Conservation (phyloP, 2,797 vertebrate species). For the Onychomys torridus region DNA sequence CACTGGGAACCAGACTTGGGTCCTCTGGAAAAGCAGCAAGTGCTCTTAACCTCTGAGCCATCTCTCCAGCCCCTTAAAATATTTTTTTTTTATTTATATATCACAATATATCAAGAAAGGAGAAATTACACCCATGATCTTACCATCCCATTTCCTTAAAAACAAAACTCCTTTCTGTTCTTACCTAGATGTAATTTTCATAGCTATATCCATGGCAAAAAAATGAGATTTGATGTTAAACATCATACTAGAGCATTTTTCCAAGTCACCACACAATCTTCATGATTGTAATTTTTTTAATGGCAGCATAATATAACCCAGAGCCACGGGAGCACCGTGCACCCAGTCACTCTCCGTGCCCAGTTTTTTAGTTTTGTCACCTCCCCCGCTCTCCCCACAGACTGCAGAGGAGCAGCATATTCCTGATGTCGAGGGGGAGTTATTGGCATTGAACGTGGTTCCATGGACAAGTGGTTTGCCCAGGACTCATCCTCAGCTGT, state of each 20-base stretch:
- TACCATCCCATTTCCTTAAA: background rate
- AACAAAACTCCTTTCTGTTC: background rate
- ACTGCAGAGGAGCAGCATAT: background rate
- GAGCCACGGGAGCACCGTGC: background rate
- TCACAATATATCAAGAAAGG: constrained; percentile 14
- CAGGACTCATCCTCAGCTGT: accelerated
- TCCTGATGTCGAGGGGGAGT: background rate
- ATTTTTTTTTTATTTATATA: background rate
- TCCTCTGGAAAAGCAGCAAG: background rate
- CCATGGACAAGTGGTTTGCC: background rate
- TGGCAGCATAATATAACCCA: background rate
- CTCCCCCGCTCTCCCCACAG: background rate
- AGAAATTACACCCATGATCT: background rate
- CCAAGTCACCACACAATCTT: constrained; percentile 25
- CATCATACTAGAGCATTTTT: constrained; percentile 12
- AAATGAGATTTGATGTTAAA: constrained; percentile 54
- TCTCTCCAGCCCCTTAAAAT: background rate
- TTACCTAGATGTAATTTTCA: constrained; percentile 37
- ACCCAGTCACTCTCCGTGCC: background rate
- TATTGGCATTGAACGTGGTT: background rate
- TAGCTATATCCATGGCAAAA: background rate
- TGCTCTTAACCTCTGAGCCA: background rate
- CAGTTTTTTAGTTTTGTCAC: constrained; percentile 27
- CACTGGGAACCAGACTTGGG: background rate
- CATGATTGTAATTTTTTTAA: constrained; percentile 32